Evolutionary conservation across 2,797 vertebrate species (phyloP).

Genomic region (Enteromius anoplus): DNA sequence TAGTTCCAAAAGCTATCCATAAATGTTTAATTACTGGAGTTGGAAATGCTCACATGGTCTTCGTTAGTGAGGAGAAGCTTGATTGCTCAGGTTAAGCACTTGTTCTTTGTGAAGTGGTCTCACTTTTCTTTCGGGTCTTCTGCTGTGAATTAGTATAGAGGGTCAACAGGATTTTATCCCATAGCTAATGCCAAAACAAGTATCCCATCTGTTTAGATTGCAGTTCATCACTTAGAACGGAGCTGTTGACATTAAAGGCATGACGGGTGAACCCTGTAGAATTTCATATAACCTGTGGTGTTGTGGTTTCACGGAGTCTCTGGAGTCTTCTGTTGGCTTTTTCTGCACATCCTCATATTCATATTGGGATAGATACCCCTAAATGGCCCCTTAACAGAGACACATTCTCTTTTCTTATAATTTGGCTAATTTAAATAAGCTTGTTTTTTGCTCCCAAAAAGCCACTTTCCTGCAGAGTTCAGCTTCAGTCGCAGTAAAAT

Average conservation of each 20-base stretch:
- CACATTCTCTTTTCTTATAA: background rate
- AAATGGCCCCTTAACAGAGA: background rate
- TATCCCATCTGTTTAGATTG: constrained; percentile 47
- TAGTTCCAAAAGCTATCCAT: constrained; percentile 2
- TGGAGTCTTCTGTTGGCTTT: constrained; percentile 44
- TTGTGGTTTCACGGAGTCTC: constrained; percentile 18
- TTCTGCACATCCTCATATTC: constrained; percentile 11
- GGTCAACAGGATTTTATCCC: constrained; percentile 28
- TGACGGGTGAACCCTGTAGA: constrained; percentile 11
- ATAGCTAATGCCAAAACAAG: constrained; percentile 55
- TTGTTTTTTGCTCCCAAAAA: background rate
- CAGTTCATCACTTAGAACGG: constrained; percentile 33
- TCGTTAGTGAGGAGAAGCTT: constrained; percentile 48
- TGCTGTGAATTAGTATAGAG: constrained; percentile 44
- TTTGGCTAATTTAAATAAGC: background rate
- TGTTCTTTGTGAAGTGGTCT: constrained; percentile 52
- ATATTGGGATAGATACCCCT: background rate
- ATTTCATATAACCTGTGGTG: constrained; percentile 24
- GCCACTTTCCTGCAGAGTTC: background rate
- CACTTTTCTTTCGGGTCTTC: constrained; percentile 32
- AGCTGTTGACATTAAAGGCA: constrained; percentile 36
- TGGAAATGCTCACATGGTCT: constrained; percentile 45
- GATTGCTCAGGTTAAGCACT: constrained; percentile 55
- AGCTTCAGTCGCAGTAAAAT: background rate
- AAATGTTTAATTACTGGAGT: constrained; percentile 40